Percentiles rank a stretch among this genome's conserved stretches.
Evolutionary conservation across 2,113 vertebrate species (phyloP).

Genomic region (Monarcha castaneiventris): DNA sequence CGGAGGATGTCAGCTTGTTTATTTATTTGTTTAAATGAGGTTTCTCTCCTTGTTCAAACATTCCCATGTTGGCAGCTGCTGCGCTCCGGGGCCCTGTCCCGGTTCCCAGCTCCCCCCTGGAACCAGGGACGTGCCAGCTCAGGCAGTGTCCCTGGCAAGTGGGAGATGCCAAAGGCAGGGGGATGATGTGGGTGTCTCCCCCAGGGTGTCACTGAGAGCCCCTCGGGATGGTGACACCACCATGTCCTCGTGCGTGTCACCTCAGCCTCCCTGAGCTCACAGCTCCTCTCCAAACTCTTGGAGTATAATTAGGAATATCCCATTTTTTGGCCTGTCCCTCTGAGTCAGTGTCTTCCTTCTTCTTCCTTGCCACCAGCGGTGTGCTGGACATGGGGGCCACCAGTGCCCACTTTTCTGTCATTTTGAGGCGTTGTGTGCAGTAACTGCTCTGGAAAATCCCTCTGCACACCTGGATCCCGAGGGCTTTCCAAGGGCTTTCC

Average conservation of each 20-base stretch:
- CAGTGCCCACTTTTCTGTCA: accelerated
- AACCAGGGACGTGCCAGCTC: background rate
- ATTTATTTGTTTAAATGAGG: slow-evolving; percentile 70
- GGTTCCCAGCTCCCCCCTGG: background rate
- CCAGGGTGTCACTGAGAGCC: background rate
- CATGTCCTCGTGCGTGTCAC: accelerated
- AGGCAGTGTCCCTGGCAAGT: accelerated
- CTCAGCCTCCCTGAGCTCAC: accelerated
- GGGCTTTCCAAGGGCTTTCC: background rate
- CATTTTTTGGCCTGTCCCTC: background rate
- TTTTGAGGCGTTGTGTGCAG: accelerated
- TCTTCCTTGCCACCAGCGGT: background rate
- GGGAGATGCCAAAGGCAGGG: background rate
- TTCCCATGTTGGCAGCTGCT: slow-evolving; percentile 48
- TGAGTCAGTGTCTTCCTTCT: background rate
- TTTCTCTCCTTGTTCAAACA: slow-evolving; percentile 31
- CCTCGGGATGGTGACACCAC: background rate
- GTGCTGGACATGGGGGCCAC: background rate
- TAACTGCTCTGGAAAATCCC: background rate
- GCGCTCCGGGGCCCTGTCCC: background rate
- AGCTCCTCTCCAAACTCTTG: background rate
- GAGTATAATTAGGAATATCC: background rate
- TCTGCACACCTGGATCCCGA: accelerated
- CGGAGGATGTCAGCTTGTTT: slow-evolving; percentile 69
- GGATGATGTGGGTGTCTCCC: background rate